These are phyloP conservation scores for Labrus mixtus DNA, from an alignment of 2,113 vertebrate genomes.

Conservation along the genomic window DNA sequence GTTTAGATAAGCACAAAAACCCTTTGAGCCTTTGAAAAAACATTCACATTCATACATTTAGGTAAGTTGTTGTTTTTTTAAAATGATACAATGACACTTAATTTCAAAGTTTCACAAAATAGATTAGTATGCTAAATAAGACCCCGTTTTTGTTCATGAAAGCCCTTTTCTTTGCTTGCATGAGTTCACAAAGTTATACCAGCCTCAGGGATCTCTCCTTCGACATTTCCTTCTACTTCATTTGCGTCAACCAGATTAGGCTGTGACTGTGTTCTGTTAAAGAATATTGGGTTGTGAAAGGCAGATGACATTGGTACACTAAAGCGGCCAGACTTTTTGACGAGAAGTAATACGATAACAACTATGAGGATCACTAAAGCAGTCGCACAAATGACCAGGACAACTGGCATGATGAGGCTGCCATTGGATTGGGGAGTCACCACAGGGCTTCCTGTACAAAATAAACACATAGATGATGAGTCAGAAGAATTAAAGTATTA, in stretches of 20 bases:
- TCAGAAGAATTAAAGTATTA: not conserved
- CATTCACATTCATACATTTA: no score
- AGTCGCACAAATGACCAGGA: not conserved
- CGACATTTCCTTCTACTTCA: constrained; percentile 27
- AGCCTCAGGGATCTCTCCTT: constrained; percentile 19
- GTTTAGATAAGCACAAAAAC: no score
- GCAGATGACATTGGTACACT: not conserved
- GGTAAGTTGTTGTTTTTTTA: no score
- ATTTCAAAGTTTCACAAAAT: no score
- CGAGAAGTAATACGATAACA: not conserved
- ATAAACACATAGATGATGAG: constrained; percentile 1
- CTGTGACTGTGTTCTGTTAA: not conserved
- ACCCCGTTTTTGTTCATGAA: no score
- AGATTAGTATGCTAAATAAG: no score
- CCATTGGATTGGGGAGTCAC: constrained; percentile 31
- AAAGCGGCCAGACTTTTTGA: constrained; percentile 40
- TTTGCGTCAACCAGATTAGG: not conserved
- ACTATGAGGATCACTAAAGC: not conserved
- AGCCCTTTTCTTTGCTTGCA: no score
- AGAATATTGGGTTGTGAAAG: constrained; percentile 62
- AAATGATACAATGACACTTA: no score
- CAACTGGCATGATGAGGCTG: constrained; percentile 37
- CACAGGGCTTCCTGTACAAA: not conserved
- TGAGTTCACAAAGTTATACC: constrained; percentile 9
- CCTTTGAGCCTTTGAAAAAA: no score